Evolutionary conservation across 2,797 vertebrate species (phyloP).

Genomic region (Crocidura indochinensis): DNA sequence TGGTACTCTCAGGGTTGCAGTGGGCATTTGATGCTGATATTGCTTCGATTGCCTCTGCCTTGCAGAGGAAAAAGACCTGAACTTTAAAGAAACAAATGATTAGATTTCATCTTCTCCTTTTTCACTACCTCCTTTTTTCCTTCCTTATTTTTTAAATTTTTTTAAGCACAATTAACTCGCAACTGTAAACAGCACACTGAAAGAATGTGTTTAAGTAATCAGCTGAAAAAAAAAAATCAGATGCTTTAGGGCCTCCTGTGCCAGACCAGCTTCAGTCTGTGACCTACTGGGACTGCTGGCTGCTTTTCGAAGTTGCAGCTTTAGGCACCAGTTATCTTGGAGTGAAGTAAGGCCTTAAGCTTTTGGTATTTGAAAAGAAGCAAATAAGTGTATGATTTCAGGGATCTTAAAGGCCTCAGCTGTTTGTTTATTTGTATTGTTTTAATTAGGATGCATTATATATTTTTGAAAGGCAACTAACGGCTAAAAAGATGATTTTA

Average conservation of each 20-base stretch:
- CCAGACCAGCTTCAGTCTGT: constrained; percentile 67
- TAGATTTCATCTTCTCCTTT: background rate
- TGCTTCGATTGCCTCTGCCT: constrained; percentile 67
- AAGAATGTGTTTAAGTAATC: constrained; percentile 82
- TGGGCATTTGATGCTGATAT: constrained; percentile 55
- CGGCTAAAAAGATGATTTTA: constrained; percentile 68
- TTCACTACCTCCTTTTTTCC: no score
- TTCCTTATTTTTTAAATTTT: background rate
- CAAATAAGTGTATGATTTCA: constrained; percentile 67
- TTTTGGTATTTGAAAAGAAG: constrained; percentile 66
- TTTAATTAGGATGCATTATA: constrained; percentile 68
- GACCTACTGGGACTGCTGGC: background rate
- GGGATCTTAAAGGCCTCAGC: constrained; percentile 52
- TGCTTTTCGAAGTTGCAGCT: constrained; percentile 70
- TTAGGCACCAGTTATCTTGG: constrained; percentile 35
- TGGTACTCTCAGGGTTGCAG: background rate
- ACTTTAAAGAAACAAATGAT: constrained; percentile 81
- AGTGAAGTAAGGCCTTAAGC: constrained; percentile 34
- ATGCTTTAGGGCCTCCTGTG: constrained; percentile 76
- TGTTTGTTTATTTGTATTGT: constrained; percentile 74
- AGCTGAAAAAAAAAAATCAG: constrained; percentile 75
- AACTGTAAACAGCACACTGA: constrained; percentile 79
- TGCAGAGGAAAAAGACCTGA: constrained; percentile 75
- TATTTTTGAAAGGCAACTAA: constrained; percentile 68
- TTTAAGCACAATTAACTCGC: constrained; percentile 81